Percentiles rank a stretch among this genome's conserved stretches.
Conservation (phyloP, 2,888 invertebrate species). For the Anthrax anthrax region DNA sequence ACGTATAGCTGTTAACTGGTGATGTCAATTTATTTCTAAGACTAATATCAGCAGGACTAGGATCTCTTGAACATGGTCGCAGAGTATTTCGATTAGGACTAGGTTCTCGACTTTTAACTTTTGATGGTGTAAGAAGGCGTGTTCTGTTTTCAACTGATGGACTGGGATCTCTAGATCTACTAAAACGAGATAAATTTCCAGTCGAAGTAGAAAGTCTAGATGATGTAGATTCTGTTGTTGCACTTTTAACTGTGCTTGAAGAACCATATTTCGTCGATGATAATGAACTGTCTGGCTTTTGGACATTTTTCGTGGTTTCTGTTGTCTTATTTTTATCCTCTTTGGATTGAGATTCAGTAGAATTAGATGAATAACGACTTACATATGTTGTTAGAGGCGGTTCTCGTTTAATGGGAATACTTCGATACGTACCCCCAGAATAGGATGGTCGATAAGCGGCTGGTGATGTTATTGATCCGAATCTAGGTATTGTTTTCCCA, state of each 20-base stretch:
- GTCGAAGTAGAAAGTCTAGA: constrained; percentile 14
- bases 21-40: constrained; percentile 7
- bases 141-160: constrained; percentile 28
- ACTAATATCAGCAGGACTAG: constrained; percentile 36
- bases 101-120: constrained; percentile 38
- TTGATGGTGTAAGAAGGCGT: constrained; percentile 24
- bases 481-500: constrained; percentile 16
- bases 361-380: constrained; percentile 22
- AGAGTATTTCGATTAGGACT: constrained; percentile 38
- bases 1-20: constrained; percentile 13
- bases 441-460: constrained; percentile 33
- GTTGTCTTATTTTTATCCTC: constrained; percentile 17
- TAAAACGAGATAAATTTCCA: constrained; percentile 12
- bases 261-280: background rate
- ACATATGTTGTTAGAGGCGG: constrained; percentile 21
- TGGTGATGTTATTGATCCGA: constrained; percentile 26
- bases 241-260: background rate
- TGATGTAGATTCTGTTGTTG: background rate
- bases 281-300: background rate
- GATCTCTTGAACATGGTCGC: constrained; percentile 30
- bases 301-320: constrained; percentile 11
- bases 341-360: constrained; percentile 13
- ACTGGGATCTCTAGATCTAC: constrained; percentile 28
- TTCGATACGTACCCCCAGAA: constrained; percentile 32
- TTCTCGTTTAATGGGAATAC: constrained; percentile 25